Base-by-base conservation (phyloP, 2,888 invertebrate genomes). In the Conchocele bisecta region DNA sequence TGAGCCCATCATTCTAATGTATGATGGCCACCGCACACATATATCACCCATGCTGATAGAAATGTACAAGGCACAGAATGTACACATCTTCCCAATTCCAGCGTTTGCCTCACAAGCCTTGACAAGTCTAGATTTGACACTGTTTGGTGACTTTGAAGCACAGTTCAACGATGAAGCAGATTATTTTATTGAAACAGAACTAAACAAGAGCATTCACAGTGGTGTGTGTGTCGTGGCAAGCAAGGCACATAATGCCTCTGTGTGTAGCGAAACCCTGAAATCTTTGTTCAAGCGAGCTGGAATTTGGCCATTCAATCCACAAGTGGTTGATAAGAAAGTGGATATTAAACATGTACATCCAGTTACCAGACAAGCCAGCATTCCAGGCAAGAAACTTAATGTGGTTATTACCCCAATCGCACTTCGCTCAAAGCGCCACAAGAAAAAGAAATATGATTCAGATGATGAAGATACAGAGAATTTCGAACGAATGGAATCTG, bases 221-320 rank as follows among this genome's bases (percentile, higher is more conserved):
- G 73, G 71, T 54, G 66, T 76, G 20, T 76, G 76, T 73, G 76
- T 76, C n/a, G 66, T 76, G 3, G 72, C 76, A 0, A 72, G 76
- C 42, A 76, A 72, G 24, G 76, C 76, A 13, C 73, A 76, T 50
- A 76, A 76, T 58, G 44, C 48, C 33, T 53, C 76, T 3, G 66
- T 76, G 0, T 46, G 50, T 15, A 54, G 50, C 33, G 63, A 61
- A 29, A 65, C 46, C 17, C 41, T 76, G 13, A 73, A 69, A 28
- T 46, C 37, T 28, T 56, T 63, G 9, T 76, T 76, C 51, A 60
- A 73, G 44, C 66, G 66, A 35, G 57, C 48, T 28, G 76, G 76
- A 15, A 48, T 76, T 22, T 69, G 63, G 58, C 76, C 76, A 31
- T 76, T 76, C 39, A 73, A 65, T 42, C 76, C 76, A 37, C 60